Conservation (phyloP, 92 coral and sea anemone species). For the Scolanthus callimorphus region DNA sequence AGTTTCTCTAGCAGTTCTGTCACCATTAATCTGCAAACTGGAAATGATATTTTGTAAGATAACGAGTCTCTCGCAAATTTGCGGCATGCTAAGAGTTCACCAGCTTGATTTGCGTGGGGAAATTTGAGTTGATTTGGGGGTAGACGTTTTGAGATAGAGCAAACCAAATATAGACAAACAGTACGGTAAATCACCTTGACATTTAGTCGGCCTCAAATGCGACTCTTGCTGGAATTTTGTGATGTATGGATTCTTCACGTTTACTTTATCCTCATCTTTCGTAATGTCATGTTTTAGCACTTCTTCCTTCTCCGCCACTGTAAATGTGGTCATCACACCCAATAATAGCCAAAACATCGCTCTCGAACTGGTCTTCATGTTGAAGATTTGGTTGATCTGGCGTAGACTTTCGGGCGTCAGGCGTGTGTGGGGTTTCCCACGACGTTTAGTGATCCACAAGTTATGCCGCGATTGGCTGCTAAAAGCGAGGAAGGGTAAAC, state of each 20-base stretch:
- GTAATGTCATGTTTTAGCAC: too few relatives aligned
- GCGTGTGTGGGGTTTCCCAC: too few relatives aligned
- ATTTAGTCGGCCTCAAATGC: slow-evolving; percentile 74
- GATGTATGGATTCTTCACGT: slow-evolving; percentile 76
- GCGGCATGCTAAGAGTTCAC: too few relatives aligned
- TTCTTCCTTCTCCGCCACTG: slow-evolving; percentile 1
- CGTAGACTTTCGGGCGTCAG: neutral
- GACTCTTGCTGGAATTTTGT: slow-evolving; percentile 79
- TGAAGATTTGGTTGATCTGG: neutral
- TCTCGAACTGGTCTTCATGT: too few relatives aligned
- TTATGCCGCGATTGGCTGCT: slow-evolving; percentile 16
- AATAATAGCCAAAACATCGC: neutral
- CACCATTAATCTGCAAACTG: slow-evolving; percentile 85
- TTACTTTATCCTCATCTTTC: slow-evolving; percentile 9
- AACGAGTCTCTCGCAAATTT: too few relatives aligned
- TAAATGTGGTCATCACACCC: neutral
- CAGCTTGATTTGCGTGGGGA: too few relatives aligned
- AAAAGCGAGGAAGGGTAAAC: neutral
- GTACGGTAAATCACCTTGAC: slow-evolving; percentile 94
- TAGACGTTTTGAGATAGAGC: slow-evolving; percentile 4
- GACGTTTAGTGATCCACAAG: too few relatives aligned
- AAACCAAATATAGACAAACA: too few relatives aligned
- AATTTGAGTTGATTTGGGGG: neutral
- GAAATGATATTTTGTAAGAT: too few relatives aligned
- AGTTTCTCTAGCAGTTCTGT: slow-evolving; percentile 74